These are phyloP conservation scores for Xiphophorus hellerii DNA, from an alignment of 2,113 vertebrate genomes.

Conservation along the genomic window DNA sequence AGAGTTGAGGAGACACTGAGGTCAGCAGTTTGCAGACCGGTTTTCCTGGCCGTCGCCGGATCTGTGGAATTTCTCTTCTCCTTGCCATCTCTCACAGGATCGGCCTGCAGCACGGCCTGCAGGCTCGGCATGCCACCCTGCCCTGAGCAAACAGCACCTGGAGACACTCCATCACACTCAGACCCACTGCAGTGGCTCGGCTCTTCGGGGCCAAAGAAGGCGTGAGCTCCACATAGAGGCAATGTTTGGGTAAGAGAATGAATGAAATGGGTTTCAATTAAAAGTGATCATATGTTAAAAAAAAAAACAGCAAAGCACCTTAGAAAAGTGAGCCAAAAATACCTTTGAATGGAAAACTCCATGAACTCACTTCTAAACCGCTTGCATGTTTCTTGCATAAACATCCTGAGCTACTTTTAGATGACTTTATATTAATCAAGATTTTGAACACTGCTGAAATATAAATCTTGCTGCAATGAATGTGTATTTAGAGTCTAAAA, in stretches of 20 bases:
- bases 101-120: slow-evolving; percentile 24
- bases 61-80: slow-evolving; percentile 79
- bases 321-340: not conserved
- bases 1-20: slow-evolving; percentile 52
- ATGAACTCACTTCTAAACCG: slow-evolving; percentile 19
- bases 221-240: slow-evolving; percentile 6
- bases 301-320: not conserved
- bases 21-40: slow-evolving; percentile 63
- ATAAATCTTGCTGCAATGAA: not conserved
- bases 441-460: slow-evolving; percentile 5
- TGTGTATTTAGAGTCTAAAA: not conserved
- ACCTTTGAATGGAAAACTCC: not conserved
- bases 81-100: slow-evolving; percentile 57
- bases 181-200: slow-evolving; percentile 33
- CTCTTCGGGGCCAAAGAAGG: slow-evolving; percentile 26
- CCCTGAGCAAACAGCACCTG: slow-evolving; percentile 60
- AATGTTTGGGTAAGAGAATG: slow-evolving; percentile 37
- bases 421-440: not conserved
- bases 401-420: slow-evolving; percentile 18
- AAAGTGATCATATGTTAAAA: not conserved
- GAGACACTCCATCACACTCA: slow-evolving; percentile 40
- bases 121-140: slow-evolving; percentile 34
- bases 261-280: slow-evolving; percentile 5
- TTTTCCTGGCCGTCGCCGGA: slow-evolving; percentile 58
- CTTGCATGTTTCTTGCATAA: slow-evolving; percentile 10